Conservation (phyloP, 2,888 invertebrate genomes). For the Altica lythri region DNA sequence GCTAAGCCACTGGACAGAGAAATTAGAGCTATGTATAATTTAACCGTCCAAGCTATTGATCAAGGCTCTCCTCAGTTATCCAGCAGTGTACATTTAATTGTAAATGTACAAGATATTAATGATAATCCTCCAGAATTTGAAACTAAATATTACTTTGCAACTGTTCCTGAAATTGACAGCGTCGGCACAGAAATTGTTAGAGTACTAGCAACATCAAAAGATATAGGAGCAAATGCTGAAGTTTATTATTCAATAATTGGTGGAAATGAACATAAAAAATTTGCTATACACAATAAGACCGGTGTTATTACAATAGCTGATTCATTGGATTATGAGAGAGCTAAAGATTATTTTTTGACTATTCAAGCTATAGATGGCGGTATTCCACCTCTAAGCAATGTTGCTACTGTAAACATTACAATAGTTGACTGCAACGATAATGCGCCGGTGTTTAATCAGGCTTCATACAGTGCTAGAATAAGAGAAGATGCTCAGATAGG, state of each 20-base stretch:
- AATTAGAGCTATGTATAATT: constrained; percentile 79
- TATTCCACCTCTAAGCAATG: constrained; percentile 84
- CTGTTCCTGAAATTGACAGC: constrained; percentile 77
- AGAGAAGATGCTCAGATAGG: constrained; percentile 79
- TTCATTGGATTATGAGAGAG: constrained; percentile 85
- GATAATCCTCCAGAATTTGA: constrained; percentile 97
- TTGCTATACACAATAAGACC: constrained; percentile 63
- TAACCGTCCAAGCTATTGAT: constrained; percentile 83
- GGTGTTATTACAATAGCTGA: constrained; percentile 79
- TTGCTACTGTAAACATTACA: constrained; percentile 84
- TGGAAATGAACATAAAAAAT: constrained; percentile 88
- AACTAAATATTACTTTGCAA: constrained; percentile 76
- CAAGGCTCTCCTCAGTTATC: constrained; percentile 76
- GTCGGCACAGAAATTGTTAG: constrained; percentile 80
- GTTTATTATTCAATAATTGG: constrained; percentile 86
- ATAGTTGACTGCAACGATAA: constrained; percentile 88
- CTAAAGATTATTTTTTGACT: constrained; percentile 83
- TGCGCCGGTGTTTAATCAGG: constrained; percentile 77
- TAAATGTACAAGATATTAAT: constrained; percentile 89
- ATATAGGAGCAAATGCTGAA: constrained; percentile 91
- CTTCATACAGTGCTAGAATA: constrained; percentile 75
- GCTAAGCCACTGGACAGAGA: constrained; percentile 86
- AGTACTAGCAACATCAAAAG: constrained; percentile 89
- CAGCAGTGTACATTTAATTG: constrained; percentile 70
- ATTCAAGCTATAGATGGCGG: constrained; percentile 91